Conservation (phyloP, 2,113 vertebrate species). For the Syngnathus typhle region DNA sequence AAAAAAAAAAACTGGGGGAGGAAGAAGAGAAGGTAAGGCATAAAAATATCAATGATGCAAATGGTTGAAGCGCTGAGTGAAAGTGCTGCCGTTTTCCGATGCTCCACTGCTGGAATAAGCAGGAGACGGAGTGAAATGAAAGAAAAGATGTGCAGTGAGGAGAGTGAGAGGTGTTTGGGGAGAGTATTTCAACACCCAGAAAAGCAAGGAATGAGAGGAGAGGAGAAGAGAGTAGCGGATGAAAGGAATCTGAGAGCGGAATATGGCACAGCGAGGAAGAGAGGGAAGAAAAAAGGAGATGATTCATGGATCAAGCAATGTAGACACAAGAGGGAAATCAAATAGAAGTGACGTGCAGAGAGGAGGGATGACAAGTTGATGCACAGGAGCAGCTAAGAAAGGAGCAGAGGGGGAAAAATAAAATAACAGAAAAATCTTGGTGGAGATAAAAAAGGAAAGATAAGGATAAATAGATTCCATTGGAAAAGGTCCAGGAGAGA, state of each 20-base stretch:
- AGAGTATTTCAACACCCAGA: not conserved
- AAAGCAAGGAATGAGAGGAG: not conserved
- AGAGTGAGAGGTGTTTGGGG: constrained; percentile 11
- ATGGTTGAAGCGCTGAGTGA: constrained; percentile 33
- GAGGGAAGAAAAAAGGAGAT: not conserved
- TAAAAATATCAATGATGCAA: constrained; percentile 11
- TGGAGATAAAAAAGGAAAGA: too few relatives aligned
- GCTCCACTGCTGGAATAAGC: constrained; percentile 33
- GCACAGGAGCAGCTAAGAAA: not conserved
- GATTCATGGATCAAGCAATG: not conserved
- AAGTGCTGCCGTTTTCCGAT: constrained; percentile 28
- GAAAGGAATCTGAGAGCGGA: not conserved
- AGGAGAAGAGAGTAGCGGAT: not conserved
- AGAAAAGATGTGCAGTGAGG: constrained; percentile 25
- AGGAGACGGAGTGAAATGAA: constrained; percentile 27
- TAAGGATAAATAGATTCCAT: not conserved
- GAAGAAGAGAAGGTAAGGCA: not conserved
- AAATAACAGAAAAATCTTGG: not conserved
- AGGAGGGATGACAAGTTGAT: not conserved
- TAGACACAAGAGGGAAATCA: not conserved
- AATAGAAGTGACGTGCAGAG: not conserved
- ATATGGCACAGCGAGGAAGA: not conserved
- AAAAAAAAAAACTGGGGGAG: not conserved
- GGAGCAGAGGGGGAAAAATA: not conserved
- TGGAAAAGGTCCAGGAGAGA: not conserved